Conservation (phyloP, 2,797 vertebrate genomes). For the Dallia pectoralis region DNA sequence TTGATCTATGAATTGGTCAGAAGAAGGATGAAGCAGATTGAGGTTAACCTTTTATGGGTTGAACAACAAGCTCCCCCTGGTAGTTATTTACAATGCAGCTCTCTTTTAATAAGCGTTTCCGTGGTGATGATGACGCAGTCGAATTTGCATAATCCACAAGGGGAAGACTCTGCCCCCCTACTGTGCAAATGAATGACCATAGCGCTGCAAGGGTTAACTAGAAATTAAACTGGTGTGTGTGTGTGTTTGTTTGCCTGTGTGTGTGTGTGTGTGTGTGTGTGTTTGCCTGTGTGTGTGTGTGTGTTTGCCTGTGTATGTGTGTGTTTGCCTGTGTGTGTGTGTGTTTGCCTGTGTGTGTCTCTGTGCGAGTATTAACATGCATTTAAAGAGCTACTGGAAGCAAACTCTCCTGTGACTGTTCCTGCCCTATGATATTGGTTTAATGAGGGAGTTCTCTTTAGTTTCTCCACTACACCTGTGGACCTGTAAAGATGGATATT, state of each 20-base stretch:
- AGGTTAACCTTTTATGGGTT: conserved; percentile 24
- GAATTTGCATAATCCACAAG: conserved; percentile 32
- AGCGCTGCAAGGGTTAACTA: conserved; percentile 42
- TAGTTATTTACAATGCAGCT: conserved; percentile 33
- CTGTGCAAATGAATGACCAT: conserved; percentile 53
- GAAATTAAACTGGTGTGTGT: no score
- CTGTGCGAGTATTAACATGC: conserved; percentile 37
- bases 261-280: conserved; percentile 31
- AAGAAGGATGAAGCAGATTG: no score
- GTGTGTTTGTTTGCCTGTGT: conserved; percentile 7
- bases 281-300: no score
- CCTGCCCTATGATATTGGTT: neutral
- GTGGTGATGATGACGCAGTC: conserved; percentile 47
- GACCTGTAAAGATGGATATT: no score
- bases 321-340: conserved; percentile 42
- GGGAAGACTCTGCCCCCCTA: conserved; percentile 48
- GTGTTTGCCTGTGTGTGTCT: neutral
- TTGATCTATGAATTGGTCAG: no score
- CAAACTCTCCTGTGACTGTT: neutral
- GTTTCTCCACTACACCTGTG: no score
- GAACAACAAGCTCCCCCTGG: conserved; percentile 50
- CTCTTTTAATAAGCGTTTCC: conserved; percentile 62
- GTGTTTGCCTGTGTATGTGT: conserved; percentile 61
- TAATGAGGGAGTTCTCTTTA: neutral
- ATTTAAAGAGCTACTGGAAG: conserved; percentile 9